Percentiles rank a stretch among this genome's conserved stretches.
phyloP scores from a whole-genome alignment of 2,113 vertebrate species.

The Alethe diademata region DNA sequence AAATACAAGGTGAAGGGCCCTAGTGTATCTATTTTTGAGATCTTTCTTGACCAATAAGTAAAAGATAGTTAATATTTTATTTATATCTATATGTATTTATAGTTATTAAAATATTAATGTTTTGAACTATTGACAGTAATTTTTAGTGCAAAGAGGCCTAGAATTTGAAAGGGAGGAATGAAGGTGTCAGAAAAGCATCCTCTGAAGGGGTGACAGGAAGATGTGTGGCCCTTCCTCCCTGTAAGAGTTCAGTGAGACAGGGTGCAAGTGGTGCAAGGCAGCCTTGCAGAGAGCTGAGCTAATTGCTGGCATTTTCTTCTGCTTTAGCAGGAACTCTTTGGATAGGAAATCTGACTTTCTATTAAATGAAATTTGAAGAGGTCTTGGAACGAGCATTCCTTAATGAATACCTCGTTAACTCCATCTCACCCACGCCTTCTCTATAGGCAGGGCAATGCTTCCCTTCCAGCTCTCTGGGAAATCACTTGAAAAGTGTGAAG shows the following conservation, averaged over 20 bases:
- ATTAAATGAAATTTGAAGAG: neutral
- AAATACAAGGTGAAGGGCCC: neutral
- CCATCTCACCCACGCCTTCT: neutral
- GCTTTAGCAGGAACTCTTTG: neutral
- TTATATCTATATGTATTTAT: neutral
- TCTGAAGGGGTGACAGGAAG: neutral
- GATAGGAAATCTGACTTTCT: neutral
- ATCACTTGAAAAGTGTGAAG: neutral
- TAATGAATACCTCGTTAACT: neutral
- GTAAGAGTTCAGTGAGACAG: neutral
- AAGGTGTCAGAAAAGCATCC: neutral
- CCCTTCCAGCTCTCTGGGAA: neutral
- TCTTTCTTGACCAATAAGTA: neutral
- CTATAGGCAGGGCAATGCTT: neutral
- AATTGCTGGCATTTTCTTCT: neutral
- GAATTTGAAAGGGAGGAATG: neutral
- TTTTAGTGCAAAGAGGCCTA: neutral
- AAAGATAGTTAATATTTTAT: neutral
- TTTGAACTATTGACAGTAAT: neutral
- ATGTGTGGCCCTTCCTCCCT: neutral
- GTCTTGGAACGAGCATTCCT: neutral
- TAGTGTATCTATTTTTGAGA: neutral
- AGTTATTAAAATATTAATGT: neutral
- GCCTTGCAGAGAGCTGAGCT: neutral
- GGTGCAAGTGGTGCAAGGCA: neutral